Conservation (phyloP, 2,888 invertebrate species). For the Pristionchus fissidentatus region DNA sequence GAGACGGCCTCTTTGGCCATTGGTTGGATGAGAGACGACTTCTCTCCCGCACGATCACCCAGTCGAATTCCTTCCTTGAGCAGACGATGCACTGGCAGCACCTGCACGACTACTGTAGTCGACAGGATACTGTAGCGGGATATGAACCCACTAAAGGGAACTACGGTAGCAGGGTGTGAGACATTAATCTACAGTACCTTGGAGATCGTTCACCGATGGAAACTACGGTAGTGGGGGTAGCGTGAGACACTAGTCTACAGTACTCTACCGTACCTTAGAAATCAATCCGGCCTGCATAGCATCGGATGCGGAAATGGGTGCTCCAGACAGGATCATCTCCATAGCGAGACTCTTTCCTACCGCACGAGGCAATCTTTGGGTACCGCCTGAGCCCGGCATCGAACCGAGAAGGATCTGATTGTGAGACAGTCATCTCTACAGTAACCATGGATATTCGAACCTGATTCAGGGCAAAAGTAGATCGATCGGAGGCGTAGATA, state of each 20-base stretch:
- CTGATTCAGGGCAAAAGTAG: slow-evolving; percentile 97
- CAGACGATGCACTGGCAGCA: slow-evolving; percentile 77
- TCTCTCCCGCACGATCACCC: slow-evolving; percentile 87
- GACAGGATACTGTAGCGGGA: neutral
- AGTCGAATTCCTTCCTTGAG: slow-evolving; percentile 90
- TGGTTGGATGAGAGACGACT: slow-evolving; percentile 58
- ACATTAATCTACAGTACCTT: neutral
- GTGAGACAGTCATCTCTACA: neutral
- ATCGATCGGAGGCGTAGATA: slow-evolving; percentile 93
- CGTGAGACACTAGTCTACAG: neutral
- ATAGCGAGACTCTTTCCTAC: slow-evolving; percentile 97
- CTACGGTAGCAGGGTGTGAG: too few relatives aligned
- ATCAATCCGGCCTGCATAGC: slow-evolving; percentile 83
- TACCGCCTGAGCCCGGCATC: slow-evolving; percentile 84
- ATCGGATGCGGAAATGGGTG: slow-evolving; percentile 86
- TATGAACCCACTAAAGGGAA: neutral
- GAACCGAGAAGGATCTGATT: slow-evolving; percentile 18
- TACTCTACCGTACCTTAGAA: slow-evolving; percentile 57
- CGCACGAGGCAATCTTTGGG: slow-evolving; percentile 87
- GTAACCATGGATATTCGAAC: slow-evolving; percentile 85
- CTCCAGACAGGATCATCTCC: slow-evolving; percentile 95
- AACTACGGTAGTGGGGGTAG: neutral
- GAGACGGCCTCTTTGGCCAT: slow-evolving; percentile 77
- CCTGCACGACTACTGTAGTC: neutral
- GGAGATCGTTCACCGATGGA: neutral